Evolutionary conservation across 2,113 vertebrate species (phyloP), one percentile per base, ranked within the genome.

Genomic region (Pseudonaja textilis): DNA sequence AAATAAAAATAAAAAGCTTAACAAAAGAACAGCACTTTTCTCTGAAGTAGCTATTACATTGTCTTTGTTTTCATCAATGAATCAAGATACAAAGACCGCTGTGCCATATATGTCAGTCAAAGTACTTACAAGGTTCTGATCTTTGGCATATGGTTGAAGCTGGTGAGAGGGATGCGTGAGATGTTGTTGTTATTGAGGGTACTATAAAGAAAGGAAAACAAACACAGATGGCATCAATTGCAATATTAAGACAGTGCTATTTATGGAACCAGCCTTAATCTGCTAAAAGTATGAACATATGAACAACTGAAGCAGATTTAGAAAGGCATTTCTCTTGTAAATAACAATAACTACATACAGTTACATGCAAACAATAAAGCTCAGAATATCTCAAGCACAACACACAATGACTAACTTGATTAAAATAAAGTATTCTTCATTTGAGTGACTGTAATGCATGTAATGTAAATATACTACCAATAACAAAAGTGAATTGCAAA

Each of bases 171-270:
- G 97, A 99, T 99, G 95, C 98, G 98, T 93, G 98, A 99, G 97
- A 99, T 99, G 98, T 99, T 99, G 98, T 99, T 99, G 95, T 99
- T 99, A 98, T 99, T 99, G 98, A 99, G 99, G 57, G 99, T 99
- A 95, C 99, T 99, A 96, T 12, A 95, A 91, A 94, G 95, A 0
- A 95, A 93, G 4, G 57, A 89, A 93, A 56, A 96, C 4, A 94
- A 93, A 88, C 88, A 96, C 0, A 50, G 29, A 39, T 54, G 25
- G 29, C 42, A 3, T 94, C 61, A 91, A 64, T 92, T 93, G 23
- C 6, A 45, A 39, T 86, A 86, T 86, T 95, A 95, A 88, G 87
- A 47, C 90, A 95, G 42, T 50, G 6, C 9, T 59, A 50, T 92
- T 92, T 94, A 94, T 52, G 96, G 61, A 91, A 92, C 93, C 39